Conservation (phyloP, 2,888 invertebrate species). For the Aspidapion aeneum region DNA sequence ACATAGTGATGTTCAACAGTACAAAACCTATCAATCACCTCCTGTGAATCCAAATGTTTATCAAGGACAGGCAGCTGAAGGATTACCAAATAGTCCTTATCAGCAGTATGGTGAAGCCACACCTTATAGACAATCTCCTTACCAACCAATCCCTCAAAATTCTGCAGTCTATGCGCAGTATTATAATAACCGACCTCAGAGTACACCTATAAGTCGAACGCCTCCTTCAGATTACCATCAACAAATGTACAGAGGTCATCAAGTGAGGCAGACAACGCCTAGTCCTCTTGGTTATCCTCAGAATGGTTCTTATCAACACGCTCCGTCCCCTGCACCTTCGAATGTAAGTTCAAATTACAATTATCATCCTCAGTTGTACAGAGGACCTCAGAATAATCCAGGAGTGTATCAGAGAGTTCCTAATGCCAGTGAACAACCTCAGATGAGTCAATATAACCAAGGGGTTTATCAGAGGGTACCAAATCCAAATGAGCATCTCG, state of each 20-base stretch:
- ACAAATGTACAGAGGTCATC: slow-evolving; percentile 25
- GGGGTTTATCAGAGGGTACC: slow-evolving; percentile 35
- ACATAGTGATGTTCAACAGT: slow-evolving; percentile 10
- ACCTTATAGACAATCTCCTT: slow-evolving; percentile 37
- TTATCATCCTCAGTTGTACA: slow-evolving; percentile 29
- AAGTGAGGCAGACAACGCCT: slow-evolving; percentile 32
- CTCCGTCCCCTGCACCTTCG: slow-evolving; percentile 41
- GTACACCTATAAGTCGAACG: slow-evolving; percentile 6
- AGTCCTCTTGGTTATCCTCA: slow-evolving; percentile 28
- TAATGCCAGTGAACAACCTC: slow-evolving; percentile 6
- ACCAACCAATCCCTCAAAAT: slow-evolving; percentile 37
- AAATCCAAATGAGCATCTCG: slow-evolving; percentile 24
- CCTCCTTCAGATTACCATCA: slow-evolving; percentile 12
- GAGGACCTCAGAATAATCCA: slow-evolving; percentile 26
- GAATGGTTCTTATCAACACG: slow-evolving; percentile 37
- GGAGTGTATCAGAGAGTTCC: slow-evolving; percentile 22
- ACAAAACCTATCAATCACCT: slow-evolving; percentile 4
- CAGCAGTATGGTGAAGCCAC: slow-evolving; percentile 12
- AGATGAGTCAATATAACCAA: no score
- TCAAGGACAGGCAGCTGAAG: slow-evolving; percentile 6
- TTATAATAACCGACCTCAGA: slow-evolving; percentile 20
- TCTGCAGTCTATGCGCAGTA: slow-evolving; percentile 28
- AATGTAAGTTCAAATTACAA: slow-evolving; percentile 33
- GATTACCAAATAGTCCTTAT: slow-evolving; percentile 9
- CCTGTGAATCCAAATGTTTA: slow-evolving; percentile 4